These are phyloP conservation scores for Mystacornis crossleyi DNA, from an alignment of 2,113 vertebrate genomes.

Conservation along the genomic window DNA sequence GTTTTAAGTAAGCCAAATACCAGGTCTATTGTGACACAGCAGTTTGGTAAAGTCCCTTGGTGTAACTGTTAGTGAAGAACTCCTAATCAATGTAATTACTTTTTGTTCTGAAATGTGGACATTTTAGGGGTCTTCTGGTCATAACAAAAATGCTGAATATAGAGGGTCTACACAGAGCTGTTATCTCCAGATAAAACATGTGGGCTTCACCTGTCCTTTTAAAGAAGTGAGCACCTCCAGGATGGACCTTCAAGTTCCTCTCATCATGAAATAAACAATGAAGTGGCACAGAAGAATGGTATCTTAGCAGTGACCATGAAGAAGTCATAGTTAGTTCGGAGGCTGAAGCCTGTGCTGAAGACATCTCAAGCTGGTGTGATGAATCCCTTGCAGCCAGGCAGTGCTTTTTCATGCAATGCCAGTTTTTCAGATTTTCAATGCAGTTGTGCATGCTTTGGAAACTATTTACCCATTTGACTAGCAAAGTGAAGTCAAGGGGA, in stretches of 20 bases:
- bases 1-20: constrained; percentile 37
- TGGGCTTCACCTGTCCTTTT: not conserved
- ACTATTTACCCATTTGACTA: not conserved
- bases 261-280: not conserved
- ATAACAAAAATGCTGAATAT: not conserved
- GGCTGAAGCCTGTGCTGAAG: not conserved
- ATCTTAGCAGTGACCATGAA: not conserved
- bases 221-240: not conserved
- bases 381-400: not conserved
- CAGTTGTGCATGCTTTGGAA: not conserved
- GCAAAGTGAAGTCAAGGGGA: not conserved
- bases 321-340: not conserved
- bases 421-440: not conserved
- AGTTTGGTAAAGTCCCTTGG: not conserved
- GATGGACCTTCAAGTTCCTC: not conserved
- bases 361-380: not conserved
- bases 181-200: not conserved
- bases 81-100: not conserved
- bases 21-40: constrained; percentile 24
- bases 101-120: not conserved
- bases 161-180: not conserved
- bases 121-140: not conserved
- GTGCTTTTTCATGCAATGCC: not conserved
- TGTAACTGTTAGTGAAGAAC: constrained; percentile 12
- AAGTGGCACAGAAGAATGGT: not conserved